Percentiles rank a stretch among this genome's conserved stretches.
Evolutionary conservation across 2,113 vertebrate genomes (phyloP).

Genomic region (Phyllostomus discolor): DNA sequence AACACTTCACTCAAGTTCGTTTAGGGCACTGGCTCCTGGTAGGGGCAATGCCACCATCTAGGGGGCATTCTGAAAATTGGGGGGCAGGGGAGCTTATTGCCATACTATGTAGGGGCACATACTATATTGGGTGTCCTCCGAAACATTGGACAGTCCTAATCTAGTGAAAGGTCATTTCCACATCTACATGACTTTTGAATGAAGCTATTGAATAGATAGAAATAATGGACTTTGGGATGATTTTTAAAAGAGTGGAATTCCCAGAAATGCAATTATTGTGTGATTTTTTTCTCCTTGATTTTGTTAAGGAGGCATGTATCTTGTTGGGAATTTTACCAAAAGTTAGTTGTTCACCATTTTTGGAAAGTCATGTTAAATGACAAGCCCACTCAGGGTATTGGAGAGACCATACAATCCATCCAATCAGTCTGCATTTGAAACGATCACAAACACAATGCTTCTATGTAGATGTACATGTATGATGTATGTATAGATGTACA

Average conservation of each 20-base stretch:
- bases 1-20: not conserved
- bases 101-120: not conserved
- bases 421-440: not conserved
- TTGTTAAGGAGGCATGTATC: not conserved
- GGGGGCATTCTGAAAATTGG: not conserved
- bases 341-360: not conserved
- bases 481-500: too few relatives aligned
- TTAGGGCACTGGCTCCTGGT: too few relatives aligned
- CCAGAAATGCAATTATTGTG: not conserved
- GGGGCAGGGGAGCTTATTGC: not conserved
- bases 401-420: not conserved
- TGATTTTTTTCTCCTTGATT: not conserved
- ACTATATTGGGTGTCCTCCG: not conserved
- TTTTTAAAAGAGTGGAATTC: not conserved
- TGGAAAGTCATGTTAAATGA: not conserved
- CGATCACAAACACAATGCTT: not conserved
- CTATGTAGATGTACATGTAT: not conserved
- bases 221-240: not conserved
- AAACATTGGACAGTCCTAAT: not conserved
- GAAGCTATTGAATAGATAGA: not conserved
- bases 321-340: not conserved
- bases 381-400: not conserved
- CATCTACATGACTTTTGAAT: not conserved
- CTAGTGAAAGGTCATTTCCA: rapidly evolving
- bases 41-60: not conserved